These are phyloP conservation scores for Tenthredo amoena DNA, from an alignment of 2,888 invertebrate genomes.

Conservation along the genomic window DNA sequence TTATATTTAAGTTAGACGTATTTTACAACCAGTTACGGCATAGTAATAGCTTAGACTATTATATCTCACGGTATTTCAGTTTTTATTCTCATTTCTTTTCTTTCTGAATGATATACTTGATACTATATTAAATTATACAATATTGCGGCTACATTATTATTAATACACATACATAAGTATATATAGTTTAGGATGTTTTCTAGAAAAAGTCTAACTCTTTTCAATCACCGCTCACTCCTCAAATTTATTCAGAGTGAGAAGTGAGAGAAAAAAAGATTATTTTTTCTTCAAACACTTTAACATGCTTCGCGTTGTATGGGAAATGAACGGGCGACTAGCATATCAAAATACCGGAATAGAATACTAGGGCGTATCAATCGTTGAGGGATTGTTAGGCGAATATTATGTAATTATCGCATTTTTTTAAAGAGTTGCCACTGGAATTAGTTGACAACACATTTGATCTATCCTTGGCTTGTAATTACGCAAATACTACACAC, in stretches of 20 bases:
- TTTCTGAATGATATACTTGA: not conserved
- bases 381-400: not conserved
- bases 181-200: not conserved
- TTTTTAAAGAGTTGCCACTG: not conserved
- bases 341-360: constrained; percentile 15
- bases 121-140: constrained; percentile 1
- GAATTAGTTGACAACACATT: not conserved
- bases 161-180: constrained; percentile 22
- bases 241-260: not conserved
- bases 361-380: not conserved
- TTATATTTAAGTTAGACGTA: constrained; percentile 17
- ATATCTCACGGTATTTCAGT: constrained; percentile 15
- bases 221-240: not conserved
- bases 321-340: constrained; percentile 34
- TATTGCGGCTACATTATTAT: constrained; percentile 26
- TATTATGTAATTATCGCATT: not conserved
- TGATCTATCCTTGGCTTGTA: not conserved
- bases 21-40: not conserved
- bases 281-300: not conserved
- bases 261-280: not conserved
- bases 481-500: not conserved
- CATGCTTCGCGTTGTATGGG: constrained; percentile 14
- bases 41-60: not conserved
- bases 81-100: not conserved
- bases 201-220: not conserved